These are phyloP conservation scores for Rutpela maculata DNA, from an alignment of 2,888 invertebrate genomes.

Conservation along the genomic window DNA sequence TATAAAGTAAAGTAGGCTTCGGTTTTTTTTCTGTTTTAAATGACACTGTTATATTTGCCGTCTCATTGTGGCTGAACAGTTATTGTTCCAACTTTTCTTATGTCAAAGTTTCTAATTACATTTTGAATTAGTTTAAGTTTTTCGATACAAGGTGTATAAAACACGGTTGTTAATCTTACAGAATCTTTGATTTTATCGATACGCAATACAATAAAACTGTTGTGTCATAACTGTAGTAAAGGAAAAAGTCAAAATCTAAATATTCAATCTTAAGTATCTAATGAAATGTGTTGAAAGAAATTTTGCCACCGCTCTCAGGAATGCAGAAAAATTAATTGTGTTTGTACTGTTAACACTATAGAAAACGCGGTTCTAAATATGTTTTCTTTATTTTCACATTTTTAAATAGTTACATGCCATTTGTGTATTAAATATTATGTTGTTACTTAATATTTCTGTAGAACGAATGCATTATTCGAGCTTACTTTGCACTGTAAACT, in stretches of 20 bases:
- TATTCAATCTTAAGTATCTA: not conserved
- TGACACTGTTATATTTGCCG: constrained; percentile 13
- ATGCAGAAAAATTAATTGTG: constrained; percentile 16
- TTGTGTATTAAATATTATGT: too few species aligned
- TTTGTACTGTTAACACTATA: not conserved
- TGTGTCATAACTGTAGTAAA: constrained; percentile 7
- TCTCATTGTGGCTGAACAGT: constrained; percentile 25
- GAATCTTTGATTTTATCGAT: constrained; percentile 3
- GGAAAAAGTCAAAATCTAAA: constrained; percentile 4
- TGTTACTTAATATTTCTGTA: too few species aligned
- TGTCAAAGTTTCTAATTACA: constrained; percentile 21
- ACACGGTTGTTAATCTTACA: constrained; percentile 2
- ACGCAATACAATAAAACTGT: not conserved
- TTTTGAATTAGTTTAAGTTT: constrained; percentile 13
- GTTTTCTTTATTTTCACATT: too few species aligned
- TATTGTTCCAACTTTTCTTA: constrained; percentile 27
- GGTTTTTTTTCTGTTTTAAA: constrained; percentile 1
- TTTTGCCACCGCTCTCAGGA: not conserved
- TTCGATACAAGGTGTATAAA: constrained; percentile 4
- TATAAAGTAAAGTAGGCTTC: constrained; percentile 14
- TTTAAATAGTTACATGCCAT: too few species aligned
- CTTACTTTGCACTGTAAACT: too few species aligned
- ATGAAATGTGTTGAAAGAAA: not conserved
- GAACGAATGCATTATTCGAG: too few species aligned
- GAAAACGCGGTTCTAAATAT: too few species aligned